phyloP scores from a whole-genome alignment of 2,888 invertebrate genomes.

The Sphaerophoria taeniata region DNA sequence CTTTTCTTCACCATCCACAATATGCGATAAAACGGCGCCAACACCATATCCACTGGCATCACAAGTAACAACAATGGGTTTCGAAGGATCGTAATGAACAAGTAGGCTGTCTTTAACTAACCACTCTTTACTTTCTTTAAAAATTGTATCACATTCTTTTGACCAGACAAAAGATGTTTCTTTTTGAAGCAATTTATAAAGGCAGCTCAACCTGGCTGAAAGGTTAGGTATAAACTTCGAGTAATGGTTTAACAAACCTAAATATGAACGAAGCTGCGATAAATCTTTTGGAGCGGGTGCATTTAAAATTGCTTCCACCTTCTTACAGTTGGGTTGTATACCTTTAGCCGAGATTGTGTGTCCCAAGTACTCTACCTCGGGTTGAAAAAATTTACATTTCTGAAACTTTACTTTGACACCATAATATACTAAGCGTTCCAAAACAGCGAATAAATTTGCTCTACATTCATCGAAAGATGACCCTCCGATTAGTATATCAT shows the following conservation, averaged over 20 bases:
- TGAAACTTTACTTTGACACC: slow-evolving; percentile 5
- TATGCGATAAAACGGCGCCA: slow-evolving; percentile 54
- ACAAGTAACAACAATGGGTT: slow-evolving; percentile 44
- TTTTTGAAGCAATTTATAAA: slow-evolving; percentile 9
- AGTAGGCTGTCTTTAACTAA: slow-evolving; percentile 15
- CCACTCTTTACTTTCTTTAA: slow-evolving; percentile 20
- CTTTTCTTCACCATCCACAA: slow-evolving; percentile 52
- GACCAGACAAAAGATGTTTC: slow-evolving; percentile 8
- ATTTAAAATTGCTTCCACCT: not conserved
- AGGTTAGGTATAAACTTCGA: slow-evolving; percentile 10
- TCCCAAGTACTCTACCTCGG: slow-evolving; percentile 14
- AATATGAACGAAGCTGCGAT: too few species aligned
- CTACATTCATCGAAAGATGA: not conserved
- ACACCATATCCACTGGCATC: slow-evolving; percentile 52
- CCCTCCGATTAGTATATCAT: slow-evolving; percentile 13
- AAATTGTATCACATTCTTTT: slow-evolving; percentile 11
- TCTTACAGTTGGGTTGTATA: not conserved
- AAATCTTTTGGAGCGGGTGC: slow-evolving; percentile 3
- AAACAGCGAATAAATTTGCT: slow-evolving; percentile 7
- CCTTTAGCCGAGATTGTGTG: too few species aligned
- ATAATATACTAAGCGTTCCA: slow-evolving; percentile 18
- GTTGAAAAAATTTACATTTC: slow-evolving; percentile 11
- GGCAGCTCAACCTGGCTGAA: not conserved
- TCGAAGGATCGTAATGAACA: slow-evolving; percentile 40
- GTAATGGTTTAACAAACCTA: slow-evolving; percentile 16